Base-by-base conservation (phyloP, 1,140 invertebrate genomes). In the Diploscapter pachys region DNA sequence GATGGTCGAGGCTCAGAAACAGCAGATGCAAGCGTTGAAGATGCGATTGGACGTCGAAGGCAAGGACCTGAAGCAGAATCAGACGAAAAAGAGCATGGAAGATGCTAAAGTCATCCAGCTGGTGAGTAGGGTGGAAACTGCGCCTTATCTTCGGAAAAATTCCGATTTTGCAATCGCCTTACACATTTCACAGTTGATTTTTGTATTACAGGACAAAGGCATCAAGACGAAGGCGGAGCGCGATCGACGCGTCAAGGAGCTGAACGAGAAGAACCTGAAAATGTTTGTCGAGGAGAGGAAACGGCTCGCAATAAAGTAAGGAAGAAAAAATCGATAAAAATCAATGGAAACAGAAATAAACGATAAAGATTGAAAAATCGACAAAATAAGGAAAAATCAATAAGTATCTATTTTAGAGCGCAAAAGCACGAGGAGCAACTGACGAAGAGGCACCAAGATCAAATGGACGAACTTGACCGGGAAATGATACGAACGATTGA, bases 191-290 rank as follows among this genome's bases (percentile, higher is more conserved):
- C 31, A 31, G 31, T 31, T 31, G 31, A 31, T 31, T 31, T 31
- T 31, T 31, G 31, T 31, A 31, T 31, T 31, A 31, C 31, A 31
- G 31, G 96, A 99, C 86, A 98, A 98, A 87, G 95, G 93, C 0
- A 88, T 99, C 50, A 93, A 96, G 86, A 98, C 95, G 63, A 96
- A 98, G 82, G 93, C 94, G 48, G 97, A 99, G 83, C 93, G 95
- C 82, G 97, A 99, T 82, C 88, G 89, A 80, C 83, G 90, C 57
- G 85, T 90, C 57, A 89, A 94, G 75, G 96, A 99, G 87, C 93
- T 98, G 82, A 96, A 98, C 83, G 94, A 98, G 82, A 98, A 98
- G 85, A 99, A 99, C 86, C 96, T 95, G 13, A 99, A 99, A 87
- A 94, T 95, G 82, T 99, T 99, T 84, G 92, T 98, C 89, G 96